These are phyloP conservation scores for Eulemur rubriventer DNA, from an alignment of 2,797 vertebrate species.

Conservation along the genomic window DNA sequence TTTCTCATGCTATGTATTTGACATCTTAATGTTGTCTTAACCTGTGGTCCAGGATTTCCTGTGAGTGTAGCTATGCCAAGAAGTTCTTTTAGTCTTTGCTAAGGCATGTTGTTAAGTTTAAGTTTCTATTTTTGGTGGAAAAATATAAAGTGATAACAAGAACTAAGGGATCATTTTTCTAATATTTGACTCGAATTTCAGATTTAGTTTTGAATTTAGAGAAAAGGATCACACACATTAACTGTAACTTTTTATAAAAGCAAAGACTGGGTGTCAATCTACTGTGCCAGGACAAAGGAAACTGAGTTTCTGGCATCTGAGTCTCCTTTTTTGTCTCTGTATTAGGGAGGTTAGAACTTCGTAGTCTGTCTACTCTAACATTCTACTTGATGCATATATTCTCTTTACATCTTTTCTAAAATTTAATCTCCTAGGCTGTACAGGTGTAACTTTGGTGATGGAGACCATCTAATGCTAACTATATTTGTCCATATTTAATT, in stretches of 20 bases:
- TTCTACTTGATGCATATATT: background rate
- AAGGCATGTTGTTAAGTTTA: background rate
- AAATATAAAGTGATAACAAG: background rate
- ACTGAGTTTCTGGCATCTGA: background rate
- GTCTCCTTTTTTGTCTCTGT: background rate
- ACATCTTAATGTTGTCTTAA: background rate
- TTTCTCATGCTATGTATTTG: background rate
- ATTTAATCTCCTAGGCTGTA: background rate
- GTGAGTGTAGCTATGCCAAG: background rate
- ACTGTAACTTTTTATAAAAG: background rate
- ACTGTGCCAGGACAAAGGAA: background rate
- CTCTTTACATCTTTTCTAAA: background rate
- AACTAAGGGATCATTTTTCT: background rate
- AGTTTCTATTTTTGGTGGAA: background rate
- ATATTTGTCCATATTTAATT: background rate
- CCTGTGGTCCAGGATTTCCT: background rate
- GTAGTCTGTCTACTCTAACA: background rate
- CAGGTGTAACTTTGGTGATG: background rate
- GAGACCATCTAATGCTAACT: background rate
- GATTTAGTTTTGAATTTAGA: background rate
- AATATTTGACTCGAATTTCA: background rate
- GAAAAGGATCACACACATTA: background rate
- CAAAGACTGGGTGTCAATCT: background rate
- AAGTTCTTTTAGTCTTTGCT: background rate
- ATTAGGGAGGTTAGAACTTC: background rate